These are phyloP conservation scores for Montipora capitata DNA, from an alignment of 92 coral and sea anemone genomes.

Conservation along the genomic window DNA sequence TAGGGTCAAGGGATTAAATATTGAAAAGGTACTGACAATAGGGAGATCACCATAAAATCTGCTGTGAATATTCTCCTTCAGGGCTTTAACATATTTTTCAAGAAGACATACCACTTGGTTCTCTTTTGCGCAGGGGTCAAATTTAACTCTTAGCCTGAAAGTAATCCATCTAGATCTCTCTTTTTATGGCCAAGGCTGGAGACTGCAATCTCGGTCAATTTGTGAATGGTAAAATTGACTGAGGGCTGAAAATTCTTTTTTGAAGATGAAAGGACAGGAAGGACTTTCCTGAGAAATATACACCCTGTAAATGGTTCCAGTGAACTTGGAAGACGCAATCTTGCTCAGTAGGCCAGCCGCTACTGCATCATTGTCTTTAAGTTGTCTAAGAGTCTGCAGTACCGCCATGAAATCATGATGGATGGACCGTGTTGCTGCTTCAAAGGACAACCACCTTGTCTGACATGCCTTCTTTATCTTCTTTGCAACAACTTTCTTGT, in stretches of 20 bases:
- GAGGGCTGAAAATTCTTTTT: conserved; percentile 61
- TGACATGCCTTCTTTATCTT: conserved; percentile 52
- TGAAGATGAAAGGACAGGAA: conserved; percentile 37
- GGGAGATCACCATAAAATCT: conserved; percentile 40
- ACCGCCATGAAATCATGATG: conserved; percentile 29
- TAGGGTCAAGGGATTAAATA: conserved; percentile 45
- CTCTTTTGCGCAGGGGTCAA: conserved; percentile 17
- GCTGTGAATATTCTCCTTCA: conserved; percentile 43
- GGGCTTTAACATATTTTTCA: conserved; percentile 41
- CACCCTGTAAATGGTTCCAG: conserved; percentile 17
- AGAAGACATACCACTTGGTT: conserved; percentile 39
- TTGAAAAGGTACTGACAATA: conserved; percentile 54
- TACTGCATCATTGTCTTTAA: conserved; percentile 24
- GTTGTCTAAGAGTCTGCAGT: conserved; percentile 37
- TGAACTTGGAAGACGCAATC: conserved; percentile 40
- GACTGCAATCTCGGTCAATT: conserved; percentile 42
- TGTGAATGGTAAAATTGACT: conserved; percentile 23
- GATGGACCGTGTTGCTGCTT: conserved; percentile 44
- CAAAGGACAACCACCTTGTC: conserved; percentile 61
- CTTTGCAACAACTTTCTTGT: conserved; percentile 52
- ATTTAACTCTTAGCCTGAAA: conserved; percentile 21
- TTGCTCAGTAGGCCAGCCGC: conserved; percentile 49
- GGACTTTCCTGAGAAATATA: conserved; percentile 20
- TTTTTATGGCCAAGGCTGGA: conserved; percentile 38
- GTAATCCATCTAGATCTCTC: conserved; percentile 38